Evolutionary conservation across 1,140 invertebrate genomes (phyloP), one percentile per base, ranked within the genome.

Genomic region (Drosophila tropicalis): DNA sequence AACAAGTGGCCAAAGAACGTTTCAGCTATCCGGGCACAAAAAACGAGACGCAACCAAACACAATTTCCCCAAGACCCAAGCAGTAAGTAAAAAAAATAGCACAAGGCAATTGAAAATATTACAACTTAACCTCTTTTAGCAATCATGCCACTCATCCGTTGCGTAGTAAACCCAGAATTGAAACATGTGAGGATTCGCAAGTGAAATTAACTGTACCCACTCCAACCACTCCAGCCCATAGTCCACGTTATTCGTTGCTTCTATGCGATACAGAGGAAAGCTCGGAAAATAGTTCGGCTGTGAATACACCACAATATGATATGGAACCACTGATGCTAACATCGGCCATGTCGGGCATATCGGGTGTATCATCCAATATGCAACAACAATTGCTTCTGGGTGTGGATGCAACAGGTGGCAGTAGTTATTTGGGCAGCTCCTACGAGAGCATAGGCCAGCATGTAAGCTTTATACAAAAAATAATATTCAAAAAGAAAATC

Each of bases 281-380:
- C 47, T 92, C 91, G 1, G 91, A 92, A 57, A 90, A 91, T 64
- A 92, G 91, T 61, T 91, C 87, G 32, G 83, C 91, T 1, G 79
- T 92, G 10, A 92, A 82, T 69, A 92, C 91, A 3, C 91, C 91
- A 13, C 84, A 91, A 29, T 92, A 90, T 70, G 91, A 92, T 56
- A 81, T 92, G 81, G 91, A 92, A 57, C 87, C 90, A 4, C 54
- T 91, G 9, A 91, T 91, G 91, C 19, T 91, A 15, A 73, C 65
- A 22, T 92, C 90, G 1, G 79, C 68, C 3, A 90, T 91, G 90
- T 91, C 90, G 0, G 85, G 85, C 17, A 60, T 91, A 7, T 91
- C 87, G 17, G 81, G 81, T 0, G 79, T 91, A 6, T 91, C 90
- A 5, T 86, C 85, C 15, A 90, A 89, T 29, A 67, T 86, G 72